Evolutionary conservation across 2,888 invertebrate genomes (phyloP), one percentile per base, ranked within the genome.

Genomic region (Lydus trimaculatus): DNA sequence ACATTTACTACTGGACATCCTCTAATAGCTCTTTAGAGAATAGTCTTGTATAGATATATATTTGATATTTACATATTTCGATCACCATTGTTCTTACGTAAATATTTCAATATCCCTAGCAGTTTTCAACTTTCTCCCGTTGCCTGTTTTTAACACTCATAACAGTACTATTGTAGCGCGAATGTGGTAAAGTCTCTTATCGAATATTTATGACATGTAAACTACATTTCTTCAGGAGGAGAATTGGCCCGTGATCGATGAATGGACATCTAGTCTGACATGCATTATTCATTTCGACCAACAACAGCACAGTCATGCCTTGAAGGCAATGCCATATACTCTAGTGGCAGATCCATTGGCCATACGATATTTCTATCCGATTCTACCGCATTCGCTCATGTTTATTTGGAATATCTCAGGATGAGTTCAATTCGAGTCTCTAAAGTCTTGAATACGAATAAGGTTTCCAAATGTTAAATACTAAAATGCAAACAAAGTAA

Each of bases 241-340:
- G 78, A 81, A 80, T 81, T 78, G 81, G 78, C 76, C 75, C 72
- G 78, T 82, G 81, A 82, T 82, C 81, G 81, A 82, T 81, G 79
- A 79, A 78, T 77, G 78, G 79, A 81, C 79, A 78, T 78, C 78
- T 75, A 77, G 73, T 74, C 75, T 71, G 71, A 63, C 68, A 81
- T 82, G 79, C 79, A 81, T 82, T 82, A 82, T 81, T 82, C 82
- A 82, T 78, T n/a, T 48, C 69, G 70, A 69, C 61, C 66, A 65
- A 65, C 66, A 65, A 65, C 65, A 58, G 71, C 66, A 68, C 62
- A 69, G 69, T 69, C 70, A 70, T 65, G 67, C 66, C 70, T 66
- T 56, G 67, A 69, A 70, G 71, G 71, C 48, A 28, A 28, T 68
- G 64, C 70, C 69, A 72, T 72, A 67, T 73, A 74, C 77, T 74